Evolutionary conservation across 2,888 invertebrate genomes (phyloP).

Genomic region (Dromius quadrimaculatus): DNA sequence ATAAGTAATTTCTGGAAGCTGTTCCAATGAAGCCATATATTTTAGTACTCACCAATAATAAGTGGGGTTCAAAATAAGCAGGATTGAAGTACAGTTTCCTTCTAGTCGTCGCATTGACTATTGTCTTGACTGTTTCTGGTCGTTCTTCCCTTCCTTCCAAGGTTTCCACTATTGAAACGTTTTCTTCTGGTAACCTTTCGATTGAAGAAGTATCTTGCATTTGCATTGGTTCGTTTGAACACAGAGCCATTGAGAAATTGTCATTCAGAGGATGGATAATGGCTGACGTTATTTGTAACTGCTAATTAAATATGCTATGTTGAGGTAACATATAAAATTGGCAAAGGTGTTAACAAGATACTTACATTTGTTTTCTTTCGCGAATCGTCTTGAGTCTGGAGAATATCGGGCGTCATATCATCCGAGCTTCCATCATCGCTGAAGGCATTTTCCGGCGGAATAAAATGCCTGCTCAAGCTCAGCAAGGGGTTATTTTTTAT

Average conservation of each 20-base stretch:
- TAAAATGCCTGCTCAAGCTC: constrained; percentile 73
- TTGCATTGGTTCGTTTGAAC: constrained; percentile 58
- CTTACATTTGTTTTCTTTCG: constrained; percentile 63
- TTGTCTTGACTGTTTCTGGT: constrained; percentile 74
- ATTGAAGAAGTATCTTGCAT: constrained; percentile 72
- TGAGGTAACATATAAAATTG: no score
- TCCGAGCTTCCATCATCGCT: constrained; percentile 76
- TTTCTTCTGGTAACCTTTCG: constrained; percentile 85
- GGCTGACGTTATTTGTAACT: constrained; percentile 76
- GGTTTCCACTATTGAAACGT: constrained; percentile 87
- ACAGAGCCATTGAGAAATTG: constrained; percentile 60
- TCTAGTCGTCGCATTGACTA: constrained; percentile 77
- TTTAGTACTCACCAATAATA: constrained; percentile 76
- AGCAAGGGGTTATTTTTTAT: constrained; percentile 84
- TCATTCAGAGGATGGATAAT: constrained; percentile 74
- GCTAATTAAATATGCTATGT: constrained; percentile 11
- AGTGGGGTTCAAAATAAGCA: constrained; percentile 90
- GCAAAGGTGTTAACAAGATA: constrained; percentile 39
- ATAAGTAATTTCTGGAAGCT: no score
- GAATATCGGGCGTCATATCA: constrained; percentile 70
- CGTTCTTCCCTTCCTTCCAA: constrained; percentile 75
- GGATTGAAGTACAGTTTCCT: constrained; percentile 90
- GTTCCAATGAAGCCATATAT: not conserved
- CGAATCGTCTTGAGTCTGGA: constrained; percentile 62
- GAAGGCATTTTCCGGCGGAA: constrained; percentile 68